Percentiles rank a stretch among this genome's conserved stretches.
phyloP scores from a whole-genome alignment of 2,113 vertebrate species.

The Gymnogyps californianus region DNA sequence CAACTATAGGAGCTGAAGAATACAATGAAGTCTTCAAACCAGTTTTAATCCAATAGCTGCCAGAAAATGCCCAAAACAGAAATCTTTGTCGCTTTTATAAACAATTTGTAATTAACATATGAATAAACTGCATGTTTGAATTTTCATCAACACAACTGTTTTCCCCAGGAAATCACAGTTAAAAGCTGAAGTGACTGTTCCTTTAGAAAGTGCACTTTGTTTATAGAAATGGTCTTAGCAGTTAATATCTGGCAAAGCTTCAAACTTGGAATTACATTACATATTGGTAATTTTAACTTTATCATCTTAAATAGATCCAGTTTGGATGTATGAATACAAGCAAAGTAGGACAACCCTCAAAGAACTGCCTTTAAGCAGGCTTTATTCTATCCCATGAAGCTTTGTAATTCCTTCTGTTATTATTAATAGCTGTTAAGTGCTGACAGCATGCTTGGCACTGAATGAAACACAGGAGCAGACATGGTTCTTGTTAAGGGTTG shows the following conservation, averaged over 20 bases:
- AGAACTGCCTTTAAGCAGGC: slow-evolving; percentile 5
- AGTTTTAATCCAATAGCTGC: not conserved
- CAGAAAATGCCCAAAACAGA: not conserved
- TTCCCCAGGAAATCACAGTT: not conserved
- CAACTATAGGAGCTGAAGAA: not conserved
- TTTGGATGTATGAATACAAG: slow-evolving; percentile 5
- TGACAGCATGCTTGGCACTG: slow-evolving; percentile 61
- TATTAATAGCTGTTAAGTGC: slow-evolving; percentile 66
- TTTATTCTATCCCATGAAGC: slow-evolving; percentile 32
- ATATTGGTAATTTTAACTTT: slow-evolving; percentile 42
- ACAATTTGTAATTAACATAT: not conserved
- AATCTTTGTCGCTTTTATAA: not conserved
- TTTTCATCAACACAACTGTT: not conserved
- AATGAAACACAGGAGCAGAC: slow-evolving; percentile 53
- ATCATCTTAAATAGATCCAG: slow-evolving; percentile 31
- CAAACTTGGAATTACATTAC: not conserved
- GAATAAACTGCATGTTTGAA: not conserved
- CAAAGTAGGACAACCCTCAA: not conserved
- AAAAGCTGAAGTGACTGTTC: slow-evolving; percentile 17
- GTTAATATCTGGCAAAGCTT: slow-evolving; percentile 24
- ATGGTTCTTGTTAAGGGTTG: slow-evolving; percentile 59
- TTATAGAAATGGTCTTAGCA: slow-evolving; percentile 15
- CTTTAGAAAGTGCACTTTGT: slow-evolving; percentile 34
- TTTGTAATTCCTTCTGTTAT: slow-evolving; percentile 55
- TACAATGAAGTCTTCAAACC: not conserved